phyloP scores from a whole-genome alignment of 2,888 invertebrate genomes.

The Ommatoiulus sabulosus region DNA sequence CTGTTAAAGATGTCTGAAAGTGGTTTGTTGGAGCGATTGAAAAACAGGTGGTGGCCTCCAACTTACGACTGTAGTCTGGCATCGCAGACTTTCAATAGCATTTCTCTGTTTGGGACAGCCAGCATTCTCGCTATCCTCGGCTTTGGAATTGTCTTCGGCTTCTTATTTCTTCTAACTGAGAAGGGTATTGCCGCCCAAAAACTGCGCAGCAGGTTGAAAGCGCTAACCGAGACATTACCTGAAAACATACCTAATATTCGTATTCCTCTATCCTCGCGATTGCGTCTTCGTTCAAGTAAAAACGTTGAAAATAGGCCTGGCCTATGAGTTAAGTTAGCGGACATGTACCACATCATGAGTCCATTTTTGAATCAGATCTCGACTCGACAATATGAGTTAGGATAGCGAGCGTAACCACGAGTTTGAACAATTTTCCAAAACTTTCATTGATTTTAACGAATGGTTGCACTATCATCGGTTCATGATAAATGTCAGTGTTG shows the following conservation, averaged over 20 bases:
- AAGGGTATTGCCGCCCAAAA: conserved; percentile 48
- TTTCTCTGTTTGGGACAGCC: conserved; percentile 54
- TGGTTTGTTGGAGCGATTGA: conserved; percentile 54
- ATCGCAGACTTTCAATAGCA: conserved; percentile 33
- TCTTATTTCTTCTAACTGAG: conserved; percentile 16
- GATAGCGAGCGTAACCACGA: too few relatives aligned
- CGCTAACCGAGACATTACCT: background rate
- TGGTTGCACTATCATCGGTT: too few relatives aligned
- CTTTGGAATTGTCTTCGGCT: conserved; percentile 33
- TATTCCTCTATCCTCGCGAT: background rate
- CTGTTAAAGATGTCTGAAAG: conserved; percentile 56
- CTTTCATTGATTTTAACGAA: too few relatives aligned
- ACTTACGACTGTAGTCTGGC: conserved; percentile 53
- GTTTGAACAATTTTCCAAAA: too few relatives aligned
- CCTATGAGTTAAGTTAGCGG: too few relatives aligned
- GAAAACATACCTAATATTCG: conserved; percentile 49
- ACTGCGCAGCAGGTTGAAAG: conserved; percentile 9
- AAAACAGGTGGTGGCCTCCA: conserved; percentile 57
- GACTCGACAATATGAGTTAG: too few relatives aligned
- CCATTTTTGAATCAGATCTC: too few relatives aligned
- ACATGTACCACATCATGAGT: too few relatives aligned
- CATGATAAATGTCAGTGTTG: too few relatives aligned
- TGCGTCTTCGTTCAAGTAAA: too few relatives aligned
- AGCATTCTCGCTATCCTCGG: conserved; percentile 46
- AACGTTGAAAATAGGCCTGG: too few relatives aligned